phyloP scores from a whole-genome alignment of 2,888 invertebrate genomes.

The Antheraea yamamai region DNA sequence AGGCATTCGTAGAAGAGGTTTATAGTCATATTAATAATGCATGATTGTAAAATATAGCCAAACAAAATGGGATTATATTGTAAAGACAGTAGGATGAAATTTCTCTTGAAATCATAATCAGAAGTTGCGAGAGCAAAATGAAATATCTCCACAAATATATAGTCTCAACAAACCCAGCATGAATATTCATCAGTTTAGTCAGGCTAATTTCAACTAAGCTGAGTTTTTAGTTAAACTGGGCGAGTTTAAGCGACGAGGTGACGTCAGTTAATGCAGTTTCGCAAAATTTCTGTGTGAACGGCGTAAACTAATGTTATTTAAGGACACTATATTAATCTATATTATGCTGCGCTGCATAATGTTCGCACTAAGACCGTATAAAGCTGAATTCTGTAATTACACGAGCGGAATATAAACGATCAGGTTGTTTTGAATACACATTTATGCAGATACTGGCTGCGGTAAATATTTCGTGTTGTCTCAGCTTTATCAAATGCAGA shows the following conservation, averaged over 20 bases:
- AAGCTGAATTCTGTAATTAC: slow-evolving; percentile 2
- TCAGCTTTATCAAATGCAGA: no score
- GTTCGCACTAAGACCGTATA: neutral
- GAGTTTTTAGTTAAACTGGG: slow-evolving; percentile 14
- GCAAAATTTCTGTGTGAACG: slow-evolving; percentile 32
- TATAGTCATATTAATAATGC: neutral
- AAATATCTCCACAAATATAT: neutral
- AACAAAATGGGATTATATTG: neutral
- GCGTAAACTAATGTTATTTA: slow-evolving; percentile 33
- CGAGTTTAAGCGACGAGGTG: slow-evolving; percentile 13
- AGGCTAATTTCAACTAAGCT: slow-evolving; percentile 8
- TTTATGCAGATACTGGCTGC: neutral
- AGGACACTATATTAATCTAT: slow-evolving; percentile 24
- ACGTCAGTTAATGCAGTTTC: slow-evolving; percentile 37
- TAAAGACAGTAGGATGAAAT: neutral
- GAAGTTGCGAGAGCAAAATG: neutral
- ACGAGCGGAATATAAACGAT: neutral
- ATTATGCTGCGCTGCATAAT: slow-evolving; percentile 2
- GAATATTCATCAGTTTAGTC: slow-evolving; percentile 14
- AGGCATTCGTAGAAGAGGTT: neutral
- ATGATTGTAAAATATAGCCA: neutral
- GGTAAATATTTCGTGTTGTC: no score
- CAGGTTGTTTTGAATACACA: neutral
- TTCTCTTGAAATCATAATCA: neutral
- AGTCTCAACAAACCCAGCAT: slow-evolving; percentile 4